Evolutionary conservation across 2,113 vertebrate genomes (phyloP).

Genomic region (Poeciliopsis turrubarensis): DNA sequence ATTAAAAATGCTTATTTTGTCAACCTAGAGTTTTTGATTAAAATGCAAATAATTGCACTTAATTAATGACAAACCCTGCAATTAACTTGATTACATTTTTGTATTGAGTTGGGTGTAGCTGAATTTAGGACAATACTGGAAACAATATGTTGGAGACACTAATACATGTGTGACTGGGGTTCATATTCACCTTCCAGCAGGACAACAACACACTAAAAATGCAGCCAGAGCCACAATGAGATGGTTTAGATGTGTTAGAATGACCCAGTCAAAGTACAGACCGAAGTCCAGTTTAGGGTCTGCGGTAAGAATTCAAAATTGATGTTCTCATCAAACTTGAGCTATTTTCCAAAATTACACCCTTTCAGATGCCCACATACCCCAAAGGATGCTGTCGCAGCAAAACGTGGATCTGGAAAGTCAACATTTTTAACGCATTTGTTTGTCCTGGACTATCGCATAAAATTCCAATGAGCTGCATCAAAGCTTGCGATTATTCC

Average conservation of each 20-base stretch:
- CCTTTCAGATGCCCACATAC: not conserved
- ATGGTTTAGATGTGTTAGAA: not conserved
- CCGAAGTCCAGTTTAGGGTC: not conserved
- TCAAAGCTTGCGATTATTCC: not conserved
- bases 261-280: too few relatives aligned
- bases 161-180: too few relatives aligned
- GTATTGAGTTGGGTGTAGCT: too few relatives aligned
- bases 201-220: too few relatives aligned
- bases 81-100: too few relatives aligned
- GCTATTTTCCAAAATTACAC: not conserved
- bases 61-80: too few relatives aligned
- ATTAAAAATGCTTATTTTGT: too few relatives aligned
- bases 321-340: not conserved
- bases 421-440: not conserved
- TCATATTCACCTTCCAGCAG: too few relatives aligned
- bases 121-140: too few relatives aligned
- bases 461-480: not conserved
- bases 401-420: not conserved
- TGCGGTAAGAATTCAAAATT: not conserved
- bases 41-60: too few relatives aligned
- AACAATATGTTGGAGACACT: too few relatives aligned
- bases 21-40: too few relatives aligned
- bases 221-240: not conserved
- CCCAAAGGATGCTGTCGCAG: not conserved
- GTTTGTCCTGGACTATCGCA: not conserved